Evolutionary conservation across 2,797 vertebrate genomes (phyloP).

Genomic region (Euthynnus affinis): DNA sequence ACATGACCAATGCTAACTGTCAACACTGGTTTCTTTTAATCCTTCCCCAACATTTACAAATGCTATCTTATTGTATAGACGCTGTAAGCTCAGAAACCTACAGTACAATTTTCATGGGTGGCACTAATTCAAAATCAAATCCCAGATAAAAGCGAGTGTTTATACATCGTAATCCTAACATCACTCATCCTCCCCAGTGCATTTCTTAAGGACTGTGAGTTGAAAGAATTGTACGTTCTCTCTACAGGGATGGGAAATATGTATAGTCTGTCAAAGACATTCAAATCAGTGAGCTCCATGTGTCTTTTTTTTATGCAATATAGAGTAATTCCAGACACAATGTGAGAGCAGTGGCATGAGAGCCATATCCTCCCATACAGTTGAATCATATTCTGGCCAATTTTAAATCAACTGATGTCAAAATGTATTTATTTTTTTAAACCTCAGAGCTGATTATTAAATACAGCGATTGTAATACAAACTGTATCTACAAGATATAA

Average conservation of each 20-base stretch:
- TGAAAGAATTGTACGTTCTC: not conserved
- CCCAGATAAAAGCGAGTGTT: conserved; percentile 30
- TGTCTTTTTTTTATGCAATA: conserved; percentile 4
- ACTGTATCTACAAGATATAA: not conserved
- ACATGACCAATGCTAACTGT: not conserved
- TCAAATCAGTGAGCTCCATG: conserved; percentile 44
- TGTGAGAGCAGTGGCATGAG: conserved; percentile 5
- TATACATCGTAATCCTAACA: conserved; percentile 15
- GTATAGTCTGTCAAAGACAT: conserved; percentile 12
- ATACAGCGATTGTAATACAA: not conserved
- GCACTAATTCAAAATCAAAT: conserved; percentile 22
- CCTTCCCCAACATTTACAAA: not conserved
- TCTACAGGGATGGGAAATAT: conserved; percentile 4
- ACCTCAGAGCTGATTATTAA: not conserved
- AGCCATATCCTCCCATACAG: conserved; percentile 26
- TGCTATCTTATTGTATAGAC: not conserved
- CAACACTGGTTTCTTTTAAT: conserved; percentile 4
- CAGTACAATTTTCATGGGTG: conserved; percentile 5
- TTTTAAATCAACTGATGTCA: too few species aligned
- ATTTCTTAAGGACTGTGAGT: not conserved
- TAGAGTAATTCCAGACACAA: conserved; percentile 19
- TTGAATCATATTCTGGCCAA: not conserved
- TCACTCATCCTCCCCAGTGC: conserved; percentile 15
- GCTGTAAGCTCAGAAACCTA: conserved; percentile 7
- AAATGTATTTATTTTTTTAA: not conserved